Conservation (phyloP, 2,113 vertebrate genomes). For the Canis aureus region DNA sequence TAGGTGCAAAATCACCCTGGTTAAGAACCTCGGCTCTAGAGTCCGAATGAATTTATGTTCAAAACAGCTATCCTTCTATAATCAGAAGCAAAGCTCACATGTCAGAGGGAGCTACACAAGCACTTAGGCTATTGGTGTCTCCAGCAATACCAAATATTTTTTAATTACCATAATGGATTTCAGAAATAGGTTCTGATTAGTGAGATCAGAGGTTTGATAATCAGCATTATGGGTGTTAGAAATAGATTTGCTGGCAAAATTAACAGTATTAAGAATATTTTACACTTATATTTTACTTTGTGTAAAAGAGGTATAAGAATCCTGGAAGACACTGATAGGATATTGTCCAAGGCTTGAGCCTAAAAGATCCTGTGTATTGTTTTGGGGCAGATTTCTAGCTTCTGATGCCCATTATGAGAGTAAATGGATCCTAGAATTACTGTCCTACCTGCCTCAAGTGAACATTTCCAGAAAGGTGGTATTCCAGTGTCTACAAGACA, state of each 20-base stretch:
- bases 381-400: not conserved
- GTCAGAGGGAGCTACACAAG: not conserved
- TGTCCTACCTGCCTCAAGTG: not conserved
- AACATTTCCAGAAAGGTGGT: not conserved
- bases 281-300: not conserved
- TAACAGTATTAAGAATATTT: not conserved
- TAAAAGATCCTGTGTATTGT: not conserved
- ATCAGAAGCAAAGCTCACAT: not conserved
- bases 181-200: constrained; percentile 14
- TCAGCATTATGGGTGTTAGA: not conserved
- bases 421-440: not conserved
- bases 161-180: not conserved
- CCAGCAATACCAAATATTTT: not conserved
- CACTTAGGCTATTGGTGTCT: not conserved
- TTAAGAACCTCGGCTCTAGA: not conserved
- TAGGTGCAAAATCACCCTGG: not conserved
- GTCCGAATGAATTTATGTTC: not conserved
- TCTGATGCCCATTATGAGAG: not conserved
- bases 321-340: not conserved
- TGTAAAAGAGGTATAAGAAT: not conserved
- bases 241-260: not conserved
- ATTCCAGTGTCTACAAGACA: not conserved
- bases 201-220: not conserved
- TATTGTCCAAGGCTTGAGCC: not conserved
- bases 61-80: not conserved